Evolutionary conservation across 2,113 vertebrate genomes (phyloP).

Genomic region (Tetraodon nigroviridis): DNA sequence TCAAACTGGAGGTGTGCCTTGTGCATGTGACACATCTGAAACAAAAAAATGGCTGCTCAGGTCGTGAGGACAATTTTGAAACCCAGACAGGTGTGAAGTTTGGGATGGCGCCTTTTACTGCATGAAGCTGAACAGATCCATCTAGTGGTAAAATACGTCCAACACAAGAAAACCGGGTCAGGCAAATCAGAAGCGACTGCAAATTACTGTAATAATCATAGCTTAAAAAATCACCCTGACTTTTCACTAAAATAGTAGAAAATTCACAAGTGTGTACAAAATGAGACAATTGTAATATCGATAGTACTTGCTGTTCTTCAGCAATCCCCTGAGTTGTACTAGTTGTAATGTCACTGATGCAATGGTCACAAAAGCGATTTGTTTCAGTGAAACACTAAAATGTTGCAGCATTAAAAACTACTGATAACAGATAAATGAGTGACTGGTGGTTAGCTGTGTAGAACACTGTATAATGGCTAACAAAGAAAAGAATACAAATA

Average conservation of each 20-base stretch:
- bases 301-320: conserved; percentile 33
- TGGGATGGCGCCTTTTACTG: conserved; percentile 8
- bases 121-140: conserved; percentile 45
- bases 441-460: conserved; percentile 41
- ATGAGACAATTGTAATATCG: conserved; percentile 24
- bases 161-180: neutral
- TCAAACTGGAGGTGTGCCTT: conserved; percentile 9
- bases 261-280: conserved; percentile 37
- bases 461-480: conserved; percentile 16
- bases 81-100: neutral
- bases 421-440: conserved; percentile 7
- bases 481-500: neutral
- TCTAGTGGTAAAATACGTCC: conserved; percentile 45
- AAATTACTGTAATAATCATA: conserved; percentile 2
- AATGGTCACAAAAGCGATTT: neutral
- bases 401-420: neutral
- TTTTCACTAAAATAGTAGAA: conserved; percentile 1
- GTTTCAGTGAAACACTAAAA: neutral
- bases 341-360: conserved; percentile 39
- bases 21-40: conserved; percentile 44
- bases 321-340: conserved; percentile 60
- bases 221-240: conserved; percentile 22
- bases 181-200: conserved; percentile 36
- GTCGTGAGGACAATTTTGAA: conserved; percentile 16
- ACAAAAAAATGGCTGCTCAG: conserved; percentile 28